Percentiles rank a stretch among this genome's conserved stretches.
These are phyloP conservation scores for Sparidentex hasta DNA, from an alignment of 2,797 vertebrate genomes.

Conservation along the genomic window DNA sequence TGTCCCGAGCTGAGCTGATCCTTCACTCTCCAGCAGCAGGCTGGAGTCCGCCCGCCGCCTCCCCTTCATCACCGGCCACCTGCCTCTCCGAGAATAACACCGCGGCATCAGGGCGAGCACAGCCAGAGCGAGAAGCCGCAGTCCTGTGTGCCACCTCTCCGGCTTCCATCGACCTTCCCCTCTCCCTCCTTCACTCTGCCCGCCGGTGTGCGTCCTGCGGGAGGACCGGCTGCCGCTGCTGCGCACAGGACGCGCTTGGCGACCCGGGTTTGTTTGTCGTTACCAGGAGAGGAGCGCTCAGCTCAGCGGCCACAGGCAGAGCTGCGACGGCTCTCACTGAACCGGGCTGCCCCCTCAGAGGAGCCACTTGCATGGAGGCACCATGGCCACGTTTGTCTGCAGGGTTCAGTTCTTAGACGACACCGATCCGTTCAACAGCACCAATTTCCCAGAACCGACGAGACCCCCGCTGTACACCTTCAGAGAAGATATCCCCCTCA, in stretches of 20 bases:
- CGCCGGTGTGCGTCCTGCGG: conserved; percentile 19
- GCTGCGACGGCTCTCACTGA: conserved; percentile 30
- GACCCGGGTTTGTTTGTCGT: conserved; percentile 81
- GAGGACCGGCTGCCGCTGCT: conserved; percentile 24
- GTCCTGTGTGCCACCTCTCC: conserved; percentile 17
- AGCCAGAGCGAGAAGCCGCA: conserved; percentile 10
- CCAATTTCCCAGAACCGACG: conserved; percentile 94
- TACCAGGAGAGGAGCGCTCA: conserved; percentile 60
- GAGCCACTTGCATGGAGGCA: conserved; percentile 87
- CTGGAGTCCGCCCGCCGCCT: conserved; percentile 48
- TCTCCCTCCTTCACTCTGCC: background rate
- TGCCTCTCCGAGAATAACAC: conserved; percentile 71
- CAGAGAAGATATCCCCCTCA: conserved; percentile 91
- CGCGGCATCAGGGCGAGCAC: background rate
- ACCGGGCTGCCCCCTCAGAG: conserved; percentile 52
- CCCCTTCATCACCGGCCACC: conserved; percentile 68
- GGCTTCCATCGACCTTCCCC: background rate
- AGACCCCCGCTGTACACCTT: conserved; percentile 93
- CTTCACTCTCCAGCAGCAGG: conserved; percentile 67
- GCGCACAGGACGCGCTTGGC: conserved; percentile 57
- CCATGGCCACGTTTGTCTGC: conserved; percentile 92
- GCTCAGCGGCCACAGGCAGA: conserved; percentile 15
- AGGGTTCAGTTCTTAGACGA: conserved; percentile 96
- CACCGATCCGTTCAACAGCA: conserved; percentile 96
- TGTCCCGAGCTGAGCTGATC: conserved; percentile 80